Evolutionary conservation across 2,888 invertebrate species (phyloP), one percentile per base, ranked within the genome.

Genomic region (Molanna angustata): DNA sequence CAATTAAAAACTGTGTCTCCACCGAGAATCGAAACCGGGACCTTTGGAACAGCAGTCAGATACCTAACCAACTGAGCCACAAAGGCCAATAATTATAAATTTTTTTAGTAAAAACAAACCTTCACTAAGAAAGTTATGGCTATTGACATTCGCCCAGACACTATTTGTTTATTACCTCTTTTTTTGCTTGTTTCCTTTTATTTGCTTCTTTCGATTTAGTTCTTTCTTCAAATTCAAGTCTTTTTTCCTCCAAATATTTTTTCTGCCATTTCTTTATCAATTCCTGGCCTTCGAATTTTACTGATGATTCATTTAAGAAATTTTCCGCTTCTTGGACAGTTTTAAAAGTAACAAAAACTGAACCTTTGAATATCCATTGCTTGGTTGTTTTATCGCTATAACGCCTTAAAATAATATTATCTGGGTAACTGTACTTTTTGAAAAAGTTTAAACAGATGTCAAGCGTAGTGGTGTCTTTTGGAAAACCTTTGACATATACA

Each of bases 401-500:
- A 58, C 76, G 77, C 50, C 82, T 78, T 78, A 84, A 82, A 1
- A 76, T 75, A 9, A 92, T 73, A 62, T 86, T 86, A 44, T 87
- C 86, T 35, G 85, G 78, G 35, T 78, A 76, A 0, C 89, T 89
- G 66, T 80, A 82, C 11, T 80, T 70, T 57, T 80, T 81, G 64
- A 94, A 86, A 69, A 83, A 94, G 48, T 79, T 80, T 45, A 91
- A 77, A 3, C 94, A 69, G 3, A 84, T 81, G 61, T 90, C 87
- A 21, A 94, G 74, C 4, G 80, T 75, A 0, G 73, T 69, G 4
- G 80, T 78, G 57, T 81, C 84, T 64, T 83, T 80, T 0, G 88
- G 84, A 64, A 93, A 93, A 3, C 91, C 91, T 78, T 96, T 96
- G 43, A 86, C 85, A 66, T 97, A 98, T 13, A 91, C 80, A 1